Evolutionary conservation across 2,113 vertebrate genomes (phyloP), one percentile per base, ranked within the genome.

Genomic region (Calidris pygmaea): DNA sequence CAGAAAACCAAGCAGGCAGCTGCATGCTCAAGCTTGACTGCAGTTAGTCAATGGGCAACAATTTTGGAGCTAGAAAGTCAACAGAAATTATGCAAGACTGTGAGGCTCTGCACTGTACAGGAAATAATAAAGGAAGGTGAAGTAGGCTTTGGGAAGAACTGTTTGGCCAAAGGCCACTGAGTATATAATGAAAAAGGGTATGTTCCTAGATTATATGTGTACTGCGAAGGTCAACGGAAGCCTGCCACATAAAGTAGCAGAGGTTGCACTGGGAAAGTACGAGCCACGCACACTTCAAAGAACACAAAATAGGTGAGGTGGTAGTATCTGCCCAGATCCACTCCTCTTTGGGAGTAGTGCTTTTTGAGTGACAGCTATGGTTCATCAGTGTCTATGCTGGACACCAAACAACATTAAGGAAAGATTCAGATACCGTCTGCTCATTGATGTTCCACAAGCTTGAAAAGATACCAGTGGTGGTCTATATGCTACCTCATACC

Each of bases 1-100:
- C 45, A 87, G 93, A 77, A 91, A 85, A 53, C 41, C 59, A 80
- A 78, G 63, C 63, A 82, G 71, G 55, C 62, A 95, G 67, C 82
- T 90, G 71, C 93, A 63, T 39, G 92, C 75, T 90, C 1, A 0
- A 70, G 20, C 87, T 79, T 94, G 92, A 74, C 72, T 80, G 45
- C 34, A 74, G 58, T 94, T 96, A 88, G 85, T 93, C 93, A 95
- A 24, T 35, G 67, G 63, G n/a, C 74, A 96, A 55, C 26, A 59
- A 91, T 66, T 74, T 77, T 77, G 37, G 67, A 93, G 23, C 55
- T 74, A 59, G 45, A 70, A 95, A 94, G 55, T 73, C 87, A 76
- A 71, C 45, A 91, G 85, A 88, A 91, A 63, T 91, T 91, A 26
- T 43, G 93, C 95, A 95, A 93, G 78, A 58, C 29, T 74, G 6